These are phyloP conservation scores for Noctua janthina DNA, from an alignment of 2,888 invertebrate species.

Conservation along the genomic window DNA sequence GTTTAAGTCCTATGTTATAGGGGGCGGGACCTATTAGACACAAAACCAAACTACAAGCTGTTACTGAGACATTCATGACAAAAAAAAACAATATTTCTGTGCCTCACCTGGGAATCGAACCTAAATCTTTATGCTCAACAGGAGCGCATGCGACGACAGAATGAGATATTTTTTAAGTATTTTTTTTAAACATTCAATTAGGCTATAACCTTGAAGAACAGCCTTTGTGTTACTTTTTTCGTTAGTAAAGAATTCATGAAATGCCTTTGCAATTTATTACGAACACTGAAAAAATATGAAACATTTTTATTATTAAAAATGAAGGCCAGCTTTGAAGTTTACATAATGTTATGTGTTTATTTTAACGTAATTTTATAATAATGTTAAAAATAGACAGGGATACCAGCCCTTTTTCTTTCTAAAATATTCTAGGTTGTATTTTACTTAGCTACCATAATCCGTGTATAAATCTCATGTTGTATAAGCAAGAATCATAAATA, in stretches of 20 bases:
- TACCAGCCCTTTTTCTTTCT: neutral
- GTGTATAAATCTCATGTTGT: neutral
- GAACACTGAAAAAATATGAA: neutral
- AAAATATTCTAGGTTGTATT: neutral
- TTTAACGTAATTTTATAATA: neutral
- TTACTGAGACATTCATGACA: too few relatives aligned
- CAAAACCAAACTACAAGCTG: neutral
- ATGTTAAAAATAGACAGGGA: neutral
- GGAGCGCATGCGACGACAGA: neutral
- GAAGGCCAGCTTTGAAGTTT: neutral
- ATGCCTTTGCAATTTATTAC: constrained; percentile 28
- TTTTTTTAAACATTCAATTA: constrained; percentile 31
- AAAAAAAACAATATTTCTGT: neutral
- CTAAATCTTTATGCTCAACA: neutral
- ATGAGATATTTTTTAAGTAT: neutral
- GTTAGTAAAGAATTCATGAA: constrained; percentile 9
- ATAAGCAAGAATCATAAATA: constrained; percentile 17
- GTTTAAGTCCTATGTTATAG: neutral
- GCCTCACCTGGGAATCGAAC: neutral
- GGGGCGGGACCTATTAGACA: neutral
- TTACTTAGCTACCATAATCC: neutral
- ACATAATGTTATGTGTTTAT: constrained; percentile 8
- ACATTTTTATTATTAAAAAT: neutral
- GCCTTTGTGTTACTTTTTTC: constrained; percentile 11
- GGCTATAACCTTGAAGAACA: neutral